Evolutionary conservation across 2,797 vertebrate species (phyloP), one percentile per base, ranked within the genome.

Genomic region (Antrozous pallidus): DNA sequence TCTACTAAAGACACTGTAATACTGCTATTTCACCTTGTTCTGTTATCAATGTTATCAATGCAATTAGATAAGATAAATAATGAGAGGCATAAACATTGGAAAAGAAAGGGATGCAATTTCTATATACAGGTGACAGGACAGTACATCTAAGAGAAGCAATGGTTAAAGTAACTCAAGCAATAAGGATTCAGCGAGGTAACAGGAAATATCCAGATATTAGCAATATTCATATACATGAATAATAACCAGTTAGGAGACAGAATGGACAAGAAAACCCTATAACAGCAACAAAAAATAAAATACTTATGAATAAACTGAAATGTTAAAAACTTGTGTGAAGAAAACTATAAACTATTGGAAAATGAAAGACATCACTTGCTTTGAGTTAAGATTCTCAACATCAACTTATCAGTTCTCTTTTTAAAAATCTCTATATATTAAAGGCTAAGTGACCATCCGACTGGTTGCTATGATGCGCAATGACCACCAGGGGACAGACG

Each of bases 171-270:
- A 90, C 18, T 75, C 33, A 69, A 84, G 45, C 38, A 63, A 24
- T 74, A 80, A 63, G 26, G 81, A 88, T 82, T 93, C 42, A n/a
- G 42, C 65, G 83, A 84, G 7, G 9, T 36, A 70, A 16, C 6
- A 88, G 81, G 33, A 93, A 96, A 87, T 92, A 1, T 40, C 40
- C 40, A 94, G 56, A 94, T 89, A 87, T 74, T 51, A 74, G 54
- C 18, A 94, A 36, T 79, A 91, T 45, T 93, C 38, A 40, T 49
- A 26, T 38, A 75, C 10, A 70, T 36, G 38, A 93, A 79, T 67
- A 94, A 90, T 77, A 83, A 82, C 36, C 63, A 78, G 12, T 75
- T 87, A 83, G 36, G 92, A 85, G 1, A 94, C 13, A 79, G 12
- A 83, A 69, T 20, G 56, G 5, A n/a, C 49, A 86, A 51, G 40